Evolutionary conservation across 2,797 vertebrate genomes (phyloP), one percentile per base, ranked within the genome.

Genomic region (Sarcoramphus papa): DNA sequence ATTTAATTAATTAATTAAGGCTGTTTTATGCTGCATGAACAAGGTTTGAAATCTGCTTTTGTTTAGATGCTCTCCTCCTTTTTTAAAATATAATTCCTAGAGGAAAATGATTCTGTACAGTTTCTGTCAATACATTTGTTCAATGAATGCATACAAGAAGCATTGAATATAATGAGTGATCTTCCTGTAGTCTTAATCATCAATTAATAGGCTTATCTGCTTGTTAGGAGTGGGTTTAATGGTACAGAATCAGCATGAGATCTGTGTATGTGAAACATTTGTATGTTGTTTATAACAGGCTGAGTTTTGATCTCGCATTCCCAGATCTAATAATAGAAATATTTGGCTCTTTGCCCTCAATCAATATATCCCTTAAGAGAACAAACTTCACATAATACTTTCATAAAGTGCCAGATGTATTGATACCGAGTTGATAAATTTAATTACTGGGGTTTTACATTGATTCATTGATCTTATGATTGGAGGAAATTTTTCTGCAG

Each of bases 201-300:
- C 97, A 98, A 98, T 98, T 98, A 98, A 98, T 98, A 97, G 95
- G 96, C 95, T 98, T 97, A 98, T 97, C 96, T 97, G 90, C 92
- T 94, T 96, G 80, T 96, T 93, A 95, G 91, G 86, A 96, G 72
- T 95, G 89, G 72, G 94, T 98, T 98, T 98, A 97, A 95, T 97
- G 88, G 82, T 95, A 93, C 63, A 82, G 97, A 98, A 97, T 98
- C 97, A 97, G 95, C 92, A 97, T 96, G 96, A 98, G 95, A 98
- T 95, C 97, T 93, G 68, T 97, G 81, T 90, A 59, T 95, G 94
- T 95, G 92, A 97, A 97, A 97, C 86, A 96, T 88, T 97, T 86
- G 63, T 73, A 50, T 95, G 84, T 93, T 96, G 95, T 95, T 97
- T 97, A 82, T 83, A 93, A 92, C 94, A 97, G 96, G 82, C 84